Percentiles rank a stretch among this genome's conserved stretches.
These are phyloP conservation scores for Corythornis leucogaster DNA, from an alignment of 2,797 vertebrate genomes.

Conservation along the genomic window DNA sequence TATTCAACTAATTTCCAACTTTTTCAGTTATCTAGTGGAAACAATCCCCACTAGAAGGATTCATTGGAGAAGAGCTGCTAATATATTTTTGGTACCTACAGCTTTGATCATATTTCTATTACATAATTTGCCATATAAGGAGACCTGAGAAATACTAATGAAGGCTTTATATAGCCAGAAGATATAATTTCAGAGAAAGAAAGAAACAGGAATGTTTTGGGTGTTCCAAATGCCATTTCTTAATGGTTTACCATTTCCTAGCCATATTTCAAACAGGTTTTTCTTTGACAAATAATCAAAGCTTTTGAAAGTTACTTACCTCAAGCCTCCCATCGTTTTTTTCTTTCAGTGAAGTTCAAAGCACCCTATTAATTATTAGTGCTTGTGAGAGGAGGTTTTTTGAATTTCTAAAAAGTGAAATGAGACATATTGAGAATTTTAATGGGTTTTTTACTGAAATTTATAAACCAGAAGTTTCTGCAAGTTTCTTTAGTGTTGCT, in stretches of 20 bases:
- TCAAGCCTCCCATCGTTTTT: slow-evolving; percentile 29
- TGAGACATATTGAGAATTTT: slow-evolving; percentile 53
- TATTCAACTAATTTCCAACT: not conserved
- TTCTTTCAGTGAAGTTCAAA: slow-evolving; percentile 61
- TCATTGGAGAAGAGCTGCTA: not conserved
- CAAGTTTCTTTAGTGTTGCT: not conserved
- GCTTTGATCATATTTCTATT: slow-evolving; percentile 62
- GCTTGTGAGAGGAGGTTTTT: slow-evolving; percentile 54
- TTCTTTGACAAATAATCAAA: slow-evolving; percentile 66
- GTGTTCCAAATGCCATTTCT: slow-evolving; percentile 30
- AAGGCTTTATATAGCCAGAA: slow-evolving; percentile 51
- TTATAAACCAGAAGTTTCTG: slow-evolving; percentile 39
- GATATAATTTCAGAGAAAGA: slow-evolving; percentile 44
- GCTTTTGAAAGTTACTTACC: slow-evolving; percentile 65
- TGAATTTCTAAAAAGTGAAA: slow-evolving; percentile 62
- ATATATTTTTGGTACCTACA: slow-evolving; percentile 31
- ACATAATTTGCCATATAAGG: slow-evolving; percentile 56
- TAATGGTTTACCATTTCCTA: slow-evolving; percentile 47
- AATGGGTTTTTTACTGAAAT: slow-evolving; percentile 46
- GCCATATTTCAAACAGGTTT: slow-evolving; percentile 36
- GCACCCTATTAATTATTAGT: slow-evolving; percentile 63
- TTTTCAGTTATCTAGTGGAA: slow-evolving; percentile 22
- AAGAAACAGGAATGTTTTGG: not conserved
- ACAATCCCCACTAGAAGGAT: slow-evolving; percentile 36
- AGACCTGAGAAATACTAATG: slow-evolving; percentile 51